phyloP scores from a whole-genome alignment of 2,888 invertebrate species.

The Hemaris fuciformis region DNA sequence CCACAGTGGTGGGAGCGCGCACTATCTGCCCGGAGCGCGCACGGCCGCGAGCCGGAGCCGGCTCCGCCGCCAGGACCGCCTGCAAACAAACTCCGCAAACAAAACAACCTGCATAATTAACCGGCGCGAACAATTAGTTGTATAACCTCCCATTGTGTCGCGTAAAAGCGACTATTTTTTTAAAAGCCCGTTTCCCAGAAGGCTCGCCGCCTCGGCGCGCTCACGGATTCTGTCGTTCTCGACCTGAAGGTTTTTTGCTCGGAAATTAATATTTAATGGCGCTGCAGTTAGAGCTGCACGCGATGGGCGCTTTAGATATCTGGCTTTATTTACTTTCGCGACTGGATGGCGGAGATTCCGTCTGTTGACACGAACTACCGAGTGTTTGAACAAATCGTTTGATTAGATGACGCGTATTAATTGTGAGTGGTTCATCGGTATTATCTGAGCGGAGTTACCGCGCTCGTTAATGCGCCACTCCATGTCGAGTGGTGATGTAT shows the following conservation, averaged over 20 bases:
- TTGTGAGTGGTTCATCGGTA: slow-evolving; percentile 7
- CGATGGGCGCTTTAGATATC: slow-evolving; percentile 57
- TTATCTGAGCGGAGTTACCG: not conserved
- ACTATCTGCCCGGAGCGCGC: slow-evolving; percentile 23
- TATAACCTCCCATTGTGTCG: slow-evolving; percentile 71
- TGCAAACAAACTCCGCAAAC: slow-evolving; percentile 41
- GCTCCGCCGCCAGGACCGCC: not conserved
- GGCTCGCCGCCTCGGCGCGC: slow-evolving; percentile 55
- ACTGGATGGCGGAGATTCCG: slow-evolving; percentile 14
- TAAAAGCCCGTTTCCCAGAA: slow-evolving; percentile 69
- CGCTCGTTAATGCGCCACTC: slow-evolving; percentile 5
- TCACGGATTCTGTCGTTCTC: slow-evolving; percentile 35
- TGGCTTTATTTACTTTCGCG: slow-evolving; percentile 53
- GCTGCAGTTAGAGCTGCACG: slow-evolving; percentile 59
- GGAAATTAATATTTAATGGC: slow-evolving; percentile 68
- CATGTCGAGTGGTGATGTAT: slow-evolving; percentile 33
- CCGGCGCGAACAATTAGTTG: slow-evolving; percentile 73
- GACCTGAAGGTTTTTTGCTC: slow-evolving; percentile 54
- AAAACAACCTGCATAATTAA: slow-evolving; percentile 68
- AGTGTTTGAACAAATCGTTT: not conserved
- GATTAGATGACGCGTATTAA: slow-evolving; percentile 8
- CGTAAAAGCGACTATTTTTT: slow-evolving; percentile 57
- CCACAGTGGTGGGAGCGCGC: slow-evolving; percentile 20
- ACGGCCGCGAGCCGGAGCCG: not conserved
- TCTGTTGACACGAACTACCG: not conserved